Conservation (phyloP, 2,797 vertebrate genomes). For the Spea hammondii region DNA sequence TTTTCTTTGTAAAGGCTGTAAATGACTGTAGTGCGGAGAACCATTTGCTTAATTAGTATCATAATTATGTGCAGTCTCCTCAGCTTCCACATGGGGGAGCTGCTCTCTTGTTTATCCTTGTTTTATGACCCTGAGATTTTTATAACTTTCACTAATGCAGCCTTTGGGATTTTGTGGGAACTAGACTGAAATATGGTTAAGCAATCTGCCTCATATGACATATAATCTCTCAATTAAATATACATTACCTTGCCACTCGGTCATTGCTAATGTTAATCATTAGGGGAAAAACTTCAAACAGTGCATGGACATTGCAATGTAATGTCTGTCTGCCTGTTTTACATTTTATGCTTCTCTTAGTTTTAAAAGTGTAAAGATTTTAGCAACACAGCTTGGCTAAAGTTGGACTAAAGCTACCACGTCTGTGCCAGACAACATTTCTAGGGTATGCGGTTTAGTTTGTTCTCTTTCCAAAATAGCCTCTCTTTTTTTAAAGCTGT, state of each 20-base stretch:
- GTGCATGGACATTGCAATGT: not conserved
- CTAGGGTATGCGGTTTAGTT: not conserved
- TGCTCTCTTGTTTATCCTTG: constrained; percentile 54
- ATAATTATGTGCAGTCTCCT: no score
- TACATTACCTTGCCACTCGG: constrained; percentile 39
- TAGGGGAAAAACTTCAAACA: not conserved
- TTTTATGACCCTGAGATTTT: not conserved
- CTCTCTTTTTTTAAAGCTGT: not conserved
- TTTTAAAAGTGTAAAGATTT: not conserved
- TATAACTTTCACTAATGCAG: constrained; percentile 12
- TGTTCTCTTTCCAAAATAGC: not conserved
- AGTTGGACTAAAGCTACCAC: not conserved
- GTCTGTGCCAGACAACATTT: not conserved
- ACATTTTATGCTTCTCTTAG: not conserved
- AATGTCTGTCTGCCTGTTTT: not conserved
- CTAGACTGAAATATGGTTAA: constrained; percentile 46
- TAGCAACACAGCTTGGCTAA: not conserved
- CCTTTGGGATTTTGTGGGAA: constrained; percentile 43
- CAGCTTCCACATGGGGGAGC: constrained; percentile 64
- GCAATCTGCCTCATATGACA: constrained; percentile 21
- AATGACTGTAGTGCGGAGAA: no score
- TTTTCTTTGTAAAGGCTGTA: no score
- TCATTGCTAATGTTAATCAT: constrained; percentile 36
- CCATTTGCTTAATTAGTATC: no score
- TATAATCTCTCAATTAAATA: constrained; percentile 36